Percentiles rank a stretch among this genome's conserved stretches.
These are phyloP conservation scores for Stylophora pistillata DNA, from an alignment of 64 coral and sea anemone species.

Conservation along the genomic window DNA sequence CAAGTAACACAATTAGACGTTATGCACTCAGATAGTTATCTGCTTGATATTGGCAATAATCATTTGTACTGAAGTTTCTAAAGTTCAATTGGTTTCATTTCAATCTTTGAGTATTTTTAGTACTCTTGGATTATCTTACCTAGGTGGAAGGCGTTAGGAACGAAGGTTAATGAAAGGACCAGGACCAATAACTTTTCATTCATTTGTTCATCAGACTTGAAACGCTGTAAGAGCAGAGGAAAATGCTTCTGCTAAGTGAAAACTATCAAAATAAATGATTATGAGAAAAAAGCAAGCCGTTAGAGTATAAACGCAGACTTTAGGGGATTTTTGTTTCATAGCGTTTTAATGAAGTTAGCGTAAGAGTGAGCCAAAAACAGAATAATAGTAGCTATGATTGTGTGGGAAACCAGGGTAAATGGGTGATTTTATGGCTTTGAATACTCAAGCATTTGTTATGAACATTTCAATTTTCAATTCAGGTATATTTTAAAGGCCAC, in stretches of 20 bases:
- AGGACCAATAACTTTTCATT: slow-evolving; percentile 12
- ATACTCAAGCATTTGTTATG: too few relatives aligned
- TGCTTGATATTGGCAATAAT: background rate
- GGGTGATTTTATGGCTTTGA: too few relatives aligned
- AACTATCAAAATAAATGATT: background rate
- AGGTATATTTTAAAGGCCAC: too few relatives aligned
- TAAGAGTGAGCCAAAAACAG: too few relatives aligned
- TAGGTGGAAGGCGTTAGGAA: background rate
- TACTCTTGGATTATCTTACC: slow-evolving; percentile 2
- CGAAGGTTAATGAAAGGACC: background rate
- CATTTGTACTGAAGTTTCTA: background rate
- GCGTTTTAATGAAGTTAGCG: too few relatives aligned
- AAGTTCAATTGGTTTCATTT: background rate
- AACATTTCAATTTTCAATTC: too few relatives aligned
- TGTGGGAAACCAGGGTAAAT: too few relatives aligned
- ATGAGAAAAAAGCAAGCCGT: background rate
- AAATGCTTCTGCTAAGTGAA: background rate
- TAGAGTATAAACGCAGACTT: too few relatives aligned
- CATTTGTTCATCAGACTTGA: slow-evolving; percentile 33
- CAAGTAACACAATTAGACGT: background rate
- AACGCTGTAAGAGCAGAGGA: background rate
- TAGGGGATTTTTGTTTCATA: too few relatives aligned
- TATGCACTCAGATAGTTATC: background rate
- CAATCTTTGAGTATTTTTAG: background rate
- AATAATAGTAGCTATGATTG: too few relatives aligned